A percentile compares a stretch with the other conserved stretches of the same genome.
These are phyloP conservation scores for Charina bottae DNA, from an alignment of 2,113 vertebrate species.

Conservation along the genomic window DNA sequence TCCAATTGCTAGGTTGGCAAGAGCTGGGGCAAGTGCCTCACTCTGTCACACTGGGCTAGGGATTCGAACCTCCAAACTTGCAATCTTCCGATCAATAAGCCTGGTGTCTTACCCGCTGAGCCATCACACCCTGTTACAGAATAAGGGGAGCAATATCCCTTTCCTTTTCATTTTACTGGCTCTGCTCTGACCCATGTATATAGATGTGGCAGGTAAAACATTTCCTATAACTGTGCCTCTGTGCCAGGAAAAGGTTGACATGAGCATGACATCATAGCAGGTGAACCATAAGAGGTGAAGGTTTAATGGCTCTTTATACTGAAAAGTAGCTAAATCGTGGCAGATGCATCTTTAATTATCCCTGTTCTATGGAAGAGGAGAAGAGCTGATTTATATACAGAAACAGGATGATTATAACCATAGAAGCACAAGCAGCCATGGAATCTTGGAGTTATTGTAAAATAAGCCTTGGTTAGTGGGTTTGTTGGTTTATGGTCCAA, in stretches of 20 bases:
- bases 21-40: too few relatives aligned
- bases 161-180: neutral
- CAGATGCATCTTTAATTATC: conserved; percentile 21
- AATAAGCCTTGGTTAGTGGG: conserved; percentile 1
- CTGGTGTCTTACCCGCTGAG: too few relatives aligned
- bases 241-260: neutral
- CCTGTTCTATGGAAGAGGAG: neutral
- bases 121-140: too few relatives aligned
- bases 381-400: neutral
- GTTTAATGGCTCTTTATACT: neutral
- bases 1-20: too few relatives aligned
- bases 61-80: too few relatives aligned
- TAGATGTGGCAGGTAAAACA: neutral
- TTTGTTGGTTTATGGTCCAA: neutral
- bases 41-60: too few relatives aligned
- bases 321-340: neutral
- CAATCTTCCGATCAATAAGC: too few relatives aligned
- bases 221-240: neutral
- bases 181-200: neutral
- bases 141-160: neutral
- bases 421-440: neutral
- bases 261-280: neutral
- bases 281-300: neutral
- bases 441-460: conserved; percentile 6
- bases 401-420: conserved; percentile 23